phyloP scores from a whole-genome alignment of 2,888 invertebrate species.

The Crematogaster levior region DNA sequence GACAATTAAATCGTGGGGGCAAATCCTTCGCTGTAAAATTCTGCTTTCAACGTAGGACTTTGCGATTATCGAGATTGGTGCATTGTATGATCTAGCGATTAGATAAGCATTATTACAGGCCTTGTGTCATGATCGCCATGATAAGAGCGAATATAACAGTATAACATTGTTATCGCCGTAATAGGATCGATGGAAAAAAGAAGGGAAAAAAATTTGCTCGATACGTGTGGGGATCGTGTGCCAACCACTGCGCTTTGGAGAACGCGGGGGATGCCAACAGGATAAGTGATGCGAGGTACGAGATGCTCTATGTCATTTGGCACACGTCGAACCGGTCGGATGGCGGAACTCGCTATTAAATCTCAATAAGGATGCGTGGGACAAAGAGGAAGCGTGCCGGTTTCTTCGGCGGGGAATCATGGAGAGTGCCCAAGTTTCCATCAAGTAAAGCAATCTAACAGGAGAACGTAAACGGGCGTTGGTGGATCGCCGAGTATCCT shows the following conservation, averaged over 20 bases:
- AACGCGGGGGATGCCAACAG: not conserved
- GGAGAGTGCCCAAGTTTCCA: constrained; percentile 79
- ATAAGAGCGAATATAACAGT: not conserved
- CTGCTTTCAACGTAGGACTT: not conserved
- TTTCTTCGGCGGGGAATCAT: constrained; percentile 71
- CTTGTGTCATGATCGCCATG: not conserved
- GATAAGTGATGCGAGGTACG: not conserved
- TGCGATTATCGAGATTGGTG: not conserved
- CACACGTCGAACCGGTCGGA: constrained; percentile 37
- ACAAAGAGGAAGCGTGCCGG: constrained; percentile 46
- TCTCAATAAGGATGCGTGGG: constrained; percentile 63
- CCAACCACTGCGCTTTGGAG: constrained; percentile 27
- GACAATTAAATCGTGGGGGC: constrained; percentile 1
- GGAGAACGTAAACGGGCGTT: constrained; percentile 66
- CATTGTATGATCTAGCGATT: not conserved
- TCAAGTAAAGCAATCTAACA: constrained; percentile 77
- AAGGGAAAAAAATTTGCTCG: not conserved
- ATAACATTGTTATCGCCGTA: not conserved
- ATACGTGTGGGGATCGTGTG: not conserved
- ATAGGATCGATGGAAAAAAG: not conserved
- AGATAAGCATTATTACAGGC: not conserved
- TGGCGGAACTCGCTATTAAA: constrained; percentile 68
- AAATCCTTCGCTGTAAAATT: not conserved
- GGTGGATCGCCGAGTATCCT: constrained; percentile 10
- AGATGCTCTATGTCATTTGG: not conserved